phyloP scores from a whole-genome alignment of 2,888 invertebrate species.

The Euzetes globulus region DNA sequence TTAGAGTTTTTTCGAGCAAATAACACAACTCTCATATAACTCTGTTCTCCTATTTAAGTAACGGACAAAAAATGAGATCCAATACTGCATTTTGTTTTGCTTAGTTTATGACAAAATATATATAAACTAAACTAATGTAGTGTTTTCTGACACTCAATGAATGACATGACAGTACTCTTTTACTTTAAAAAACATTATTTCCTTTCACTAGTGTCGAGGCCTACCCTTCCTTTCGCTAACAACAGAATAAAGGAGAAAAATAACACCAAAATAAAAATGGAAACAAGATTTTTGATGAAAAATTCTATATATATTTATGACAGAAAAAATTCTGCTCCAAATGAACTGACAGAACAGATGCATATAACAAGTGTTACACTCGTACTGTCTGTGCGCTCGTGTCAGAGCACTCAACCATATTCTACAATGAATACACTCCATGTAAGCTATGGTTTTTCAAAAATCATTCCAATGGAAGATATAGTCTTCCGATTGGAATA shows the following conservation, averaged over 20 bases:
- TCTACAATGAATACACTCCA: background rate
- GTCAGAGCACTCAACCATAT: background rate
- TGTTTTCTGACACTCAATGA: constrained; percentile 17
- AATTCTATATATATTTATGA: background rate
- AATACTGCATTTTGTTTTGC: background rate
- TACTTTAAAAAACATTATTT: constrained; percentile 6
- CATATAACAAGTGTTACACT: constrained; percentile 10
- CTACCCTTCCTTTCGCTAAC: background rate
- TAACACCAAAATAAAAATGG: constrained; percentile 8
- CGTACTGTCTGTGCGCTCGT: background rate
- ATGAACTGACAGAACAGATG: constrained; percentile 14
- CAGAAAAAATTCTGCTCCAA: background rate
- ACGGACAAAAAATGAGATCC: background rate
- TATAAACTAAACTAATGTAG: background rate
- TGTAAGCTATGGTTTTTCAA: background rate
- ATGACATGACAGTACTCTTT: constrained; percentile 26
- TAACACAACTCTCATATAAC: background rate
- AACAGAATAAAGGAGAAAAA: background rate
- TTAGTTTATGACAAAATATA: constrained; percentile 4
- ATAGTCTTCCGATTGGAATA: background rate
- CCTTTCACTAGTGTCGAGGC: background rate
- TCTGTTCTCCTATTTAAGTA: background rate
- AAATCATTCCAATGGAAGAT: background rate
- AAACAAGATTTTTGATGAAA: constrained; percentile 12
- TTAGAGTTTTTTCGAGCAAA: constrained; percentile 6